Conservation (phyloP, 1,140 invertebrate species). For the Brachionus rotundiformis region DNA sequence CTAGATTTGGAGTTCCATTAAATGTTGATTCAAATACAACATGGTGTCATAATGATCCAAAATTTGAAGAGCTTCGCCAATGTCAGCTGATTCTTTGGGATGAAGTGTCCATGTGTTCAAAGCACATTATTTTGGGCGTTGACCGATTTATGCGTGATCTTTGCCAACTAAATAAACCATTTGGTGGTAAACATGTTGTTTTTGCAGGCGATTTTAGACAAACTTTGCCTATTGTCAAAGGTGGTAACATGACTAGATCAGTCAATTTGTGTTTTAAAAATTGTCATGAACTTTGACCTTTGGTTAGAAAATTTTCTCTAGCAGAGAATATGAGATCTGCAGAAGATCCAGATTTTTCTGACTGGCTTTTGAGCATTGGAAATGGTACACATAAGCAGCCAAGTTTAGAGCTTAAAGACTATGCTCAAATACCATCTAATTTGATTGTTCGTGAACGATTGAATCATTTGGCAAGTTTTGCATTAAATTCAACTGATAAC, state of each 20-base stretch:
- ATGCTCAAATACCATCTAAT: not conserved
- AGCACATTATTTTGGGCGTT: constrained; percentile 53
- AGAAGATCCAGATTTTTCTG: constrained; percentile 53
- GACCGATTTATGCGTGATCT: constrained; percentile 55
- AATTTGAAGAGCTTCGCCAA: constrained; percentile 47
- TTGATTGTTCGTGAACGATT: not conserved
- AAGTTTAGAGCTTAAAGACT: not conserved
- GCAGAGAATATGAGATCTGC: constrained; percentile 55
- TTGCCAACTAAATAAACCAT: constrained; percentile 40
- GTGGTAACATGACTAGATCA: constrained; percentile 53
- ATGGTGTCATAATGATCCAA: not conserved
- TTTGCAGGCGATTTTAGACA: constrained; percentile 56
- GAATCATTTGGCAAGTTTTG: not conserved
- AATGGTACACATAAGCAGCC: not conserved
- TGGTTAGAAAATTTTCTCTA: constrained; percentile 51
- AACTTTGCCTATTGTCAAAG: constrained; percentile 54
- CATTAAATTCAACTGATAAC: not conserved
- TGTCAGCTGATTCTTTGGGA: constrained; percentile 55
- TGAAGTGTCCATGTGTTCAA: constrained; percentile 55
- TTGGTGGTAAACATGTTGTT: constrained; percentile 56
- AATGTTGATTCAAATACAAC: not conserved
- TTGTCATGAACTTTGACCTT: constrained; percentile 53
- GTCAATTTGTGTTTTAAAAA: constrained; percentile 56
- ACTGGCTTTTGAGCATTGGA: constrained; percentile 54
- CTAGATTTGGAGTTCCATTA: not conserved